Evolutionary conservation across 2,113 vertebrate species (phyloP).

Genomic region (Saimiri boliviensis): DNA sequence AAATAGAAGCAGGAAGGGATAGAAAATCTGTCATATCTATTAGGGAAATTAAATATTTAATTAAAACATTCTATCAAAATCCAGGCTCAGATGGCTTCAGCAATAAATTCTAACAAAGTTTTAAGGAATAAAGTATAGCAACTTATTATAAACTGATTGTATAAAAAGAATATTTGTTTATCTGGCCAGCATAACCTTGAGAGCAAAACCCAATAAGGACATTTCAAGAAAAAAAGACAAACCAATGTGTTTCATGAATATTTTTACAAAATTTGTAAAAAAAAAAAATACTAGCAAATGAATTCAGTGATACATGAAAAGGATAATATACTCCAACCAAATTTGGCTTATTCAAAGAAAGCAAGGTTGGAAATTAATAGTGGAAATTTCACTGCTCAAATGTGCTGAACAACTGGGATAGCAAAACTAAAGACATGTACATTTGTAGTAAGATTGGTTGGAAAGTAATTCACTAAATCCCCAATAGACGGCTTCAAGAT

Average conservation of each 20-base stretch:
- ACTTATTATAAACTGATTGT: not conserved
- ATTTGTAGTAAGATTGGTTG: not conserved
- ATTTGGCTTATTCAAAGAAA: not conserved
- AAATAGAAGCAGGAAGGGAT: not conserved
- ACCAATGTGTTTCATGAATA: not conserved
- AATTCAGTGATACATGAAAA: not conserved
- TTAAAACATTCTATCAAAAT: not conserved
- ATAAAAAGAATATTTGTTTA: not conserved
- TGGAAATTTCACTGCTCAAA: not conserved
- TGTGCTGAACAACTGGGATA: not conserved
- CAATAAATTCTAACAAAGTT: not conserved
- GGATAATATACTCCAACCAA: not conserved
- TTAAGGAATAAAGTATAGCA: not conserved
- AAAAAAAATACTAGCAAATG: not conserved
- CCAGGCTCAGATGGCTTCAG: not conserved
- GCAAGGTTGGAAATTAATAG: conserved; percentile 10
- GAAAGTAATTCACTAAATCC: not conserved
- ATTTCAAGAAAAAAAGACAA: conserved; percentile 16
- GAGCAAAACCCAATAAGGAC: not conserved
- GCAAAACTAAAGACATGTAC: not conserved
- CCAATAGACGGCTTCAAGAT: not conserved
- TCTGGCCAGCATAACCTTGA: not conserved
- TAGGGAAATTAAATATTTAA: not conserved
- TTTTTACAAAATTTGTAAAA: not conserved
- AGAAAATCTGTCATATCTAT: not conserved